Evolutionary conservation across 2,113 vertebrate species (phyloP).

Genomic region (Bubo blakistoni): DNA sequence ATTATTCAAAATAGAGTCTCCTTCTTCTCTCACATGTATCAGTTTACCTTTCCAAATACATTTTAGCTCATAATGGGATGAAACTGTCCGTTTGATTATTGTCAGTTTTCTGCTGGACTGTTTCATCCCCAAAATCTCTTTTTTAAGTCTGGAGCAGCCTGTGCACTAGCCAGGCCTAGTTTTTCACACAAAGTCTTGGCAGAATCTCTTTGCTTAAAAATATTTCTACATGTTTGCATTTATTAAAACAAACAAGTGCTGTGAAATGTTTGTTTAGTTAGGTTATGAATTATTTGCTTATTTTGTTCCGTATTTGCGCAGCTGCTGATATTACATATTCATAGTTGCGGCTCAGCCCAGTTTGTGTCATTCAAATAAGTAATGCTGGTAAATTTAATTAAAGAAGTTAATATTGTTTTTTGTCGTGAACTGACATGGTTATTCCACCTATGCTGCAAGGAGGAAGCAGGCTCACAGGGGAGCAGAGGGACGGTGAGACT

Average conservation of each 20-base stretch:
- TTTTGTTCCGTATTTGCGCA: neutral
- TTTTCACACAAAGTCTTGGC: neutral
- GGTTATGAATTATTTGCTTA: neutral
- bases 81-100: rapidly evolving
- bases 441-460: neutral
- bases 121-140: neutral
- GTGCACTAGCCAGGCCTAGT: neutral
- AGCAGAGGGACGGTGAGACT: neutral
- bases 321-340: neutral
- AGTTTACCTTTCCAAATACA: neutral
- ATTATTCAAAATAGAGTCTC: rapidly evolving
- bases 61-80: neutral
- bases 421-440: neutral
- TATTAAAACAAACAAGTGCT: neutral
- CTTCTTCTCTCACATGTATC: neutral
- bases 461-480: neutral
- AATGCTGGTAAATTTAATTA: neutral
- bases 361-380: neutral
- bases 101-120: neutral
- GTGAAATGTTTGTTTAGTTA: neutral
- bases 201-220: neutral
- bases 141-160: neutral
- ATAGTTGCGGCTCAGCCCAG: neutral
- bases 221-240: neutral
- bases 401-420: neutral